Base-by-base conservation (phyloP, 2,797 vertebrate species). In the Semotilus atromaculatus region DNA sequence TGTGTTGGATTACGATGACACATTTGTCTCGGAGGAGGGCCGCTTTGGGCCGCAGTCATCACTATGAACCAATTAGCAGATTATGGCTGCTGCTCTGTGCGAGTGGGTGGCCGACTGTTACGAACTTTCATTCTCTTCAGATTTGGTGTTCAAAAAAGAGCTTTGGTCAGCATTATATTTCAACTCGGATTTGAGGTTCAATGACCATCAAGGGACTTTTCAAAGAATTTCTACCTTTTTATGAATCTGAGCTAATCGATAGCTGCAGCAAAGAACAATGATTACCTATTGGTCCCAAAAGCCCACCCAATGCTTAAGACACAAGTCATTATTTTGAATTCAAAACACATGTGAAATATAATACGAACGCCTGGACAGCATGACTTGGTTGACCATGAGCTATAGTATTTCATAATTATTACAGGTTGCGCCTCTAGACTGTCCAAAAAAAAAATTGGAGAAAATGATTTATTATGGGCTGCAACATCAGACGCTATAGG, bases 311-410 rank as follows among this genome's bases (percentile, higher is more conserved):
- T 76, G 88, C 86, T 91, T 90, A 82, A 92, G 88, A 87, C 85
- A 85, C 86, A 31, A 90, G 91, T 93, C 92, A 92, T 94, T 93
- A 93, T 88, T 66, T 90, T 89, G 87, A 91, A 95, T 92, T 89
- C 92, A 91, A 94, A 94, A 90, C 94, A 95, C 86, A 91, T 94
- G 93, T 67, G 73, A 76, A 77, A 81, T 85, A 76, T 71, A 87
- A 72, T 45, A 80, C 85, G 87, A 87, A 53, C 23, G 70, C 90
- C 89, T 90, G 91, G 90, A 90, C 90, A 90, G 86, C 81, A 89
- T 80, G 85, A 89, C 58, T 88, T 88, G 91, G 88, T 91, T 90
- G 92, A 93, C 86, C 79, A 86, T 60, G 62, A 89, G 88, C 89
- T 48, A 53, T 81, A 73, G 85, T 88, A 84, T 86, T 89, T 89